phyloP scores from a whole-genome alignment of 2,113 vertebrate species.

The Micronisus gabar region DNA sequence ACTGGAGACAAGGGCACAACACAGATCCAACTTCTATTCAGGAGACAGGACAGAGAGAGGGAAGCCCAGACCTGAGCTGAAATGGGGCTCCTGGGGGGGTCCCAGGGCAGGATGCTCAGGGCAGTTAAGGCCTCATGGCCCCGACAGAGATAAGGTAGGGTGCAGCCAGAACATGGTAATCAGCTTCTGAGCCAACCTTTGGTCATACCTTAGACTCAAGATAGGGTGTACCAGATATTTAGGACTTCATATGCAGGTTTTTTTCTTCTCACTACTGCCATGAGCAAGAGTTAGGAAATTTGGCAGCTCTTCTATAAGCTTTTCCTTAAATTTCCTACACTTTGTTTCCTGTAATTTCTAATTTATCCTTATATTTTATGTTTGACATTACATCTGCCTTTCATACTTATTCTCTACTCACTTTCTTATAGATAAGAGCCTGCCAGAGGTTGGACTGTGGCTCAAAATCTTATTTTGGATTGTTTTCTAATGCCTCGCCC shows the following conservation, averaged over 20 bases:
- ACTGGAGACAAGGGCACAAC: neutral
- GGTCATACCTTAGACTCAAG: neutral
- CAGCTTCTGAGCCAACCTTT: neutral
- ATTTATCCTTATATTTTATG: neutral
- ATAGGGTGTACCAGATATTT: neutral
- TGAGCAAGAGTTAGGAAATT: neutral
- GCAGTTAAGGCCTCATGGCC: neutral
- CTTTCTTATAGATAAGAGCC: neutral
- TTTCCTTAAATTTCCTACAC: neutral
- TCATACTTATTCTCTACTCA: neutral
- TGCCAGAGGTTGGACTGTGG: fast-evolving
- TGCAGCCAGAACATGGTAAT: neutral
- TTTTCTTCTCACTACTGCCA: neutral
- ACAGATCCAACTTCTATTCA: neutral
- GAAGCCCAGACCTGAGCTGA: neutral
- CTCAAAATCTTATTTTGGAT: neutral
- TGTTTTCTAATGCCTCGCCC: neutral
- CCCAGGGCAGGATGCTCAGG: neutral
- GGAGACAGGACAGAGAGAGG: neutral
- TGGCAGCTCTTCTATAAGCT: neutral
- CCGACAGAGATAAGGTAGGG: neutral
- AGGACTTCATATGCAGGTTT: neutral
- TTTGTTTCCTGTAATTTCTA: neutral
- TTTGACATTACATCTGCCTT: neutral
- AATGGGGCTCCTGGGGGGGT: neutral